Evolutionary conservation across 2,797 vertebrate genomes (phyloP), one percentile per base, ranked within the genome.

Genomic region (Hemitrygon akajei): DNA sequence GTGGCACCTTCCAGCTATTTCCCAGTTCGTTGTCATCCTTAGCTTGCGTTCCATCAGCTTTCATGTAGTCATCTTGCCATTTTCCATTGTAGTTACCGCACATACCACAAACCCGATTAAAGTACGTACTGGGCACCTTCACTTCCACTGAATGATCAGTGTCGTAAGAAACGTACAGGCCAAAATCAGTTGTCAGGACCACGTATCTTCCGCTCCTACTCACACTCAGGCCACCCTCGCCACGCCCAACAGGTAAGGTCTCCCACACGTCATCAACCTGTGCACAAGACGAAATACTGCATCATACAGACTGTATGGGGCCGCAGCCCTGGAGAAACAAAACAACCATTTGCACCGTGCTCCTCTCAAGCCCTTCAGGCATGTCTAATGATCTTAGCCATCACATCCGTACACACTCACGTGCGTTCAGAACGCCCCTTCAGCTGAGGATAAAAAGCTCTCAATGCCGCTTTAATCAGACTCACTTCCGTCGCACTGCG

Each of bases 61-160:
- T 96, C 94, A 71, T 95, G 94, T 95, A 95, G 66, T 98, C 97
- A 9, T 98, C 98, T 18, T 94, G 94, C 91, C 10, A 94, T 27
- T 91, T 76, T 92, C 93, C 94, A 95, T 98, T 98, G 89, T 97
- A 98, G 96, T 98, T 98, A 40, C 98, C 98, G 56, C 97, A 98
- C 95, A 98, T 96, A 94, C 98, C 98, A 5, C 98, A 98, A 58
- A 97, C 96, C 94, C 96, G 95, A 94, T 96, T 94, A 11, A 96
- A 97, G 94, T 97, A 98, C 27, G 71, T 40, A 30, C 95, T 95
- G 1, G 98, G 97, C 93, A 98, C 95, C 84, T 94, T 95, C 93
- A 98, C 94, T 9, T 97, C 96, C 93, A 98, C 96, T 0, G 95
- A 95, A 37, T 97, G 97, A 11, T 96, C 94, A 0, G 89, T 89